A percentile compares a stretch with the other conserved stretches of the same genome.
phyloP scores from a whole-genome alignment of 2,113 vertebrate species.

The Ciconia maguari region DNA sequence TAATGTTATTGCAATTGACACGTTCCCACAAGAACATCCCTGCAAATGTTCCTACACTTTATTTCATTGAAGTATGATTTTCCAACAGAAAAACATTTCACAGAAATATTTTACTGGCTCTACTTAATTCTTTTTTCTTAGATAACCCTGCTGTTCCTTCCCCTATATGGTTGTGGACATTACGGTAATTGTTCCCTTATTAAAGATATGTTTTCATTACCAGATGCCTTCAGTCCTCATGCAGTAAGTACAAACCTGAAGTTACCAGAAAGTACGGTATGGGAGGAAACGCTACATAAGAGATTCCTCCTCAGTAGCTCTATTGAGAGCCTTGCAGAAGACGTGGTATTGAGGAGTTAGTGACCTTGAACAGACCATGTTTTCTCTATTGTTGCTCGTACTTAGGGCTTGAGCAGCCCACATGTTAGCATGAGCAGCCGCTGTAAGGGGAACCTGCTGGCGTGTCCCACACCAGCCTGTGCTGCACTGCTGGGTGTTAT shows the following conservation, averaged over 20 bases:
- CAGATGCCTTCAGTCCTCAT: background rate
- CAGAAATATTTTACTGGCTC: background rate
- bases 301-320: background rate
- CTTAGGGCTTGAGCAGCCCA: accelerated
- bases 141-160: background rate
- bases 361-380: background rate
- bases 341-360: background rate
- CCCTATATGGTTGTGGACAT: background rate
- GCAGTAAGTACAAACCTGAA: background rate
- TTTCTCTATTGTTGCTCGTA: accelerated
- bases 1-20: background rate
- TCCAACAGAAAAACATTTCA: background rate
- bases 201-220: background rate
- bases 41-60: background rate
- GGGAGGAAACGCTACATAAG: background rate
- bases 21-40: background rate
- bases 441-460: background rate
- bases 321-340: background rate
- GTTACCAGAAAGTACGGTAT: background rate
- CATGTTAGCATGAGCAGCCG: accelerated
- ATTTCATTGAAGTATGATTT: background rate
- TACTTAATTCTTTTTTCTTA: background rate
- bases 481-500: background rate
- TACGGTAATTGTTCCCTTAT: background rate
- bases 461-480: accelerated